Base-by-base conservation (phyloP, 2,797 vertebrate species). In the Gobio occitaniae region DNA sequence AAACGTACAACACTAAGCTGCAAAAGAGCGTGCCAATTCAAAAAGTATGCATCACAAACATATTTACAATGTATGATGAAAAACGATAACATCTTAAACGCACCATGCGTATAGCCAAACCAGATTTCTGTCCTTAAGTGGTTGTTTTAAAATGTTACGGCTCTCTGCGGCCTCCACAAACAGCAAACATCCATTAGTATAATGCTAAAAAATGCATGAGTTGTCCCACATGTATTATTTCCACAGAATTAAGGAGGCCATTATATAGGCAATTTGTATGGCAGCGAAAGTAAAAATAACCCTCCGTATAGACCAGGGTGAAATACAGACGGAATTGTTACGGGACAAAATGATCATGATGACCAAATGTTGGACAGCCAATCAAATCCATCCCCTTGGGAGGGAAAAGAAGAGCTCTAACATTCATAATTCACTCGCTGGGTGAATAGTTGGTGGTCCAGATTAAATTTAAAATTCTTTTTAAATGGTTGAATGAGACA, bases 141-240 rank as follows among this genome's bases (percentile, higher is more conserved):
- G 92, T 87, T 93, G 90, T 87, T 94, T 95, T 92, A 90, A 94
- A 94, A 94, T 93, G 89, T 91, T 86, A 89, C 92, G 65, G 94
- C 91, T 93, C 90, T 88, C 86, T 88, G 93, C 91, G 93, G 91
- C 91, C 91, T 92, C 90, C 87, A 85, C 89, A 93, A 94, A 93
- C 91, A 92, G 92, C 93, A 94, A 94, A 92, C 91, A 92, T 92
- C 94, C 94, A 92, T 95, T 94, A 94, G 75, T 76, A 92, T 93
- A 92, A 94, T 84, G 92, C 7, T 93, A 92, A 93, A 94, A 94
- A 91, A 93, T 90, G 91, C 89, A 91, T 90, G 90, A 93, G 91
- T 91, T 93, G 89, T 93, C 93, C 94, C 93, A 1, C 8, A 86
- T 89, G 92, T 84, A 83, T 83, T 84, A 89, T 88, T 90, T 90